phyloP scores from a whole-genome alignment of 2,888 invertebrate species.

The Dinocampus coccinellae region DNA sequence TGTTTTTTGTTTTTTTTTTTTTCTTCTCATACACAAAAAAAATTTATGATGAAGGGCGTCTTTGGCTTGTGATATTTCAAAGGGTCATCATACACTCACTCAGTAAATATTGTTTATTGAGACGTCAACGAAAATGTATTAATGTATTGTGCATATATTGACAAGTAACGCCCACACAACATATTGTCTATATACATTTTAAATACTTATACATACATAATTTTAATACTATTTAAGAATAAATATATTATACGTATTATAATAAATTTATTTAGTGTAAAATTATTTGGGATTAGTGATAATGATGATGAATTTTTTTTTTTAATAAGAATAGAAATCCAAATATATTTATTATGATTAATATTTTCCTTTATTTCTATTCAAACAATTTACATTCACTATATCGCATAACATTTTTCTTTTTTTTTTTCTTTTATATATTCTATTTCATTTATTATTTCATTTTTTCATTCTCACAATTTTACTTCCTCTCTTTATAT shows the following conservation, averaged over 20 bases:
- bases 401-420: not conserved
- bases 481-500: slow-evolving; percentile 26
- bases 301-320: not conserved
- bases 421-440: not conserved
- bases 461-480: not conserved
- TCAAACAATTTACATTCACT: not conserved
- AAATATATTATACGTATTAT: too few relatives aligned
- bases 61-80: slow-evolving; percentile 42
- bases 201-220: too few relatives aligned
- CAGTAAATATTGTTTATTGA: slow-evolving; percentile 56
- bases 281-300: not conserved
- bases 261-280: not conserved
- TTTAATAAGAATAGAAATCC: not conserved
- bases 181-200: not conserved
- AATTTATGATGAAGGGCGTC: slow-evolving; percentile 40
- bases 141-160: slow-evolving; percentile 41
- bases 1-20: slow-evolving; percentile 14
- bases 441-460: not conserved
- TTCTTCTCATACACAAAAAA: slow-evolving; percentile 8
- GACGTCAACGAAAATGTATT: slow-evolving; percentile 55
- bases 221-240: too few relatives aligned
- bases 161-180: not conserved
- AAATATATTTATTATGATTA: not conserved
- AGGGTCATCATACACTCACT: slow-evolving; percentile 46
- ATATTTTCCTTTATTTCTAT: not conserved